Evolutionary conservation across 2,888 invertebrate genomes (phyloP), one percentile per base, ranked within the genome.

Genomic region (Harpalus rufipes): DNA sequence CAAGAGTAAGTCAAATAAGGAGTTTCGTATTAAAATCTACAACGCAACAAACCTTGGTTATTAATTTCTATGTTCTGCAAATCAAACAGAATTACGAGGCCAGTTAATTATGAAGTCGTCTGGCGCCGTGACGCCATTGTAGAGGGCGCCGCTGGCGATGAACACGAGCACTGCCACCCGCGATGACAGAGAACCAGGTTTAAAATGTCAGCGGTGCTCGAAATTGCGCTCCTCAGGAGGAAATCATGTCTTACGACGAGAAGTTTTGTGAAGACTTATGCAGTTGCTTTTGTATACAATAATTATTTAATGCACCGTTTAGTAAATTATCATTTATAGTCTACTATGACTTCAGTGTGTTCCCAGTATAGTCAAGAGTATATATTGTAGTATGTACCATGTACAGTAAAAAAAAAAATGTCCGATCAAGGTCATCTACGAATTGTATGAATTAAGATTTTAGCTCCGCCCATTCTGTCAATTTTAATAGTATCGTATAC

Each of bases 21-120:
- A 89, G 88, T 88, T 80, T 87, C 86, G 88, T 87, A 89, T 89
- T 88, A 88, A 89, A 76, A 89, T 88, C 88, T 87, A 86, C 87
- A 87, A 87, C 87, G 56, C 65, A 80, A 80, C 58, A 84, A 84
- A 79, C 84, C 88, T 88, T 88, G 89, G 88, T 89, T 89, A 89
- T 89, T 89, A 89, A 89, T 89, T 89, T 89, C 89, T 88, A 88
- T 87, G 88, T 89, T 88, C 88, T 88, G 87, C 88, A 88, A 89
- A 89, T 89, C 89, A 89, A 89, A 89, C 89, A 89, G 88, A 88
- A 89, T 89, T 89, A 89, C 88, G 87, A 88, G 89, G 89, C 76
- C 89, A 88, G 89, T 88, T 89, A 89, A 89, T 89, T 89, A 89
- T 88, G 88, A 85, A 89, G 88, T 88, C 88, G 88, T 88, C 88